phyloP scores from a whole-genome alignment of 2,888 invertebrate species.

The Noctua janthe region DNA sequence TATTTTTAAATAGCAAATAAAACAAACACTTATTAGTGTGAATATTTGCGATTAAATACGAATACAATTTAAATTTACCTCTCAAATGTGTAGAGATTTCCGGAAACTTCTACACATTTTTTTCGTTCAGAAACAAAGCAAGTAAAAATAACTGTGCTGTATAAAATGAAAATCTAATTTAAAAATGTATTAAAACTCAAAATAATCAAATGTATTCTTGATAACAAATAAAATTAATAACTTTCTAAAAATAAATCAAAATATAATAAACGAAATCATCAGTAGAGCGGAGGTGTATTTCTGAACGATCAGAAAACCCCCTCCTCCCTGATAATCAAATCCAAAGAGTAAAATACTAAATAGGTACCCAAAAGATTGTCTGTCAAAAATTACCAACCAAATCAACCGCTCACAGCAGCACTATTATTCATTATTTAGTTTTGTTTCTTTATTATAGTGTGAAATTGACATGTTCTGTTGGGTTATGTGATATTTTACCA shows the following conservation, averaged over 20 bases:
- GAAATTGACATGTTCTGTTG: slow-evolving; percentile 13
- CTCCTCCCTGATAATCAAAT: slow-evolving; percentile 2
- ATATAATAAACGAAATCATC: no score
- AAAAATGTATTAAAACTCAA: background rate
- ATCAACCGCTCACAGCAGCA: background rate
- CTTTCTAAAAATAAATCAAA: background rate
- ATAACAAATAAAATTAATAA: background rate
- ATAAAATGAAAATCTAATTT: background rate
- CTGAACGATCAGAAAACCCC: slow-evolving; percentile 39
- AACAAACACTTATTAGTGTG: background rate
- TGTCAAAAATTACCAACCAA: slow-evolving; percentile 47
- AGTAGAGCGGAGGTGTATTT: slow-evolving; percentile 9
- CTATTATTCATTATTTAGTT: background rate
- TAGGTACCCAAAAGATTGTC: background rate
- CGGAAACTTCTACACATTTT: slow-evolving; percentile 70
- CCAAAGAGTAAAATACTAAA: background rate
- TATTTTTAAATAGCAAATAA: background rate
- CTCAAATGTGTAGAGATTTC: slow-evolving; percentile 70
- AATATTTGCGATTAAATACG: rapidly evolving
- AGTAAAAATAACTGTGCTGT: background rate
- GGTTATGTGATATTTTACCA: slow-evolving; percentile 25
- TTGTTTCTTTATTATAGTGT: slow-evolving; percentile 14
- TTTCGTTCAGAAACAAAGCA: slow-evolving; percentile 54
- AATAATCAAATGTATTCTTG: background rate
- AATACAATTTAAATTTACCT: slow-evolving; percentile 52